Percentiles rank a stretch among this genome's conserved stretches.
Conservation (phyloP, 2,113 vertebrate genomes). For the Baryphthengus martii region DNA sequence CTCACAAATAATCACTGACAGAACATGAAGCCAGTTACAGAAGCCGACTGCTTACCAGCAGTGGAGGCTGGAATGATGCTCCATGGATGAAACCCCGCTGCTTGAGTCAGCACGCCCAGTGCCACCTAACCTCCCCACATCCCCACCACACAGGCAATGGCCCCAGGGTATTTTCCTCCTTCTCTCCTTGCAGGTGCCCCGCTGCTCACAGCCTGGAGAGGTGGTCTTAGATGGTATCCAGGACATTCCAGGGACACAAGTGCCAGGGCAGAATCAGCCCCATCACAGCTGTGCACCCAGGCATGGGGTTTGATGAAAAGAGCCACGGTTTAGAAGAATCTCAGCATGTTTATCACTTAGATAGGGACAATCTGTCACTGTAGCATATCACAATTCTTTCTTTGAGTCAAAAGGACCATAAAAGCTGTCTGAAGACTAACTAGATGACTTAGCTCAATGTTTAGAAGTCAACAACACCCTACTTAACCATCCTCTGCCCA, state of each 20-base stretch:
- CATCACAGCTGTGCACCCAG: neutral
- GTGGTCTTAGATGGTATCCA: fast-evolving
- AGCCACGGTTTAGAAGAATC: neutral
- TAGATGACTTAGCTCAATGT: neutral
- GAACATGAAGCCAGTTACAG: neutral
- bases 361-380: too few relatives aligned
- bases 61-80: neutral
- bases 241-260: neutral
- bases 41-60: neutral
- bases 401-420: neutral
- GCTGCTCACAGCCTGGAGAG: neutral
- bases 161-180: neutral
- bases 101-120: fast-evolving
- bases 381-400: neutral
- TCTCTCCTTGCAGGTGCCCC: neutral
- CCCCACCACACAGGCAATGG: neutral
- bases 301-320: neutral
- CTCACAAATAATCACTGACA: neutral
- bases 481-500: neutral
- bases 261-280: neutral
- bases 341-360: fast-evolving
- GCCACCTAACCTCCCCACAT: neutral
- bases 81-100: neutral
- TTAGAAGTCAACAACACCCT: neutral
- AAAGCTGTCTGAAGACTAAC: neutral